These are phyloP conservation scores for Brachionus rubens DNA, from an alignment of 1,140 invertebrate genomes.

Conservation along the genomic window DNA sequence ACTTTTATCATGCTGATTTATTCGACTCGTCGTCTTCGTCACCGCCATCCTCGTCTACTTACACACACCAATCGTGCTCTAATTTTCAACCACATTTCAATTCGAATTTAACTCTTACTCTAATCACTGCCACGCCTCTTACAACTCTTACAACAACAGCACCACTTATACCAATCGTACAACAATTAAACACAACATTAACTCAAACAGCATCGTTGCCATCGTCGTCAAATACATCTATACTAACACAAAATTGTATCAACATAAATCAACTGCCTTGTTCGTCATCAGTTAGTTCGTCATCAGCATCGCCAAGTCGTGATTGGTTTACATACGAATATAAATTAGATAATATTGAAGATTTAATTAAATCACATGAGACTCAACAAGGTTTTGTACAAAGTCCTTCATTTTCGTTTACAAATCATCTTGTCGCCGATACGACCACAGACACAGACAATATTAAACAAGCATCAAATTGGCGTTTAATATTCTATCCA, in stretches of 20 bases:
- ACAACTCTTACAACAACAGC: neutral
- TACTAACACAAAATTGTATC: neutral
- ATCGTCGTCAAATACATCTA: neutral
- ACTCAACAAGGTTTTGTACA: slow-evolving; percentile 36
- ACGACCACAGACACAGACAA: neutral
- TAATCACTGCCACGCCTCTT: neutral
- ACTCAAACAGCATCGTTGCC: neutral
- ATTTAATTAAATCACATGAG: slow-evolving; percentile 4
- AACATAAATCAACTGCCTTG: slow-evolving; percentile 21
- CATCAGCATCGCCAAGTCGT: neutral
- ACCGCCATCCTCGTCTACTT: neutral
- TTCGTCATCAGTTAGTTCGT: slow-evolving; percentile 24
- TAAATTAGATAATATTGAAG: slow-evolving; percentile 7
- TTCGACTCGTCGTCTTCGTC: slow-evolving; percentile 30
- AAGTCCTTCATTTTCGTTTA: slow-evolving; percentile 30
- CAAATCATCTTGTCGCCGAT: neutral
- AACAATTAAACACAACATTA: neutral
- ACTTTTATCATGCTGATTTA: neutral
- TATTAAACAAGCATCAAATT: slow-evolving; percentile 4
- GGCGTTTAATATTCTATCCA: slow-evolving; percentile 39
- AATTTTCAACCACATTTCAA: neutral
- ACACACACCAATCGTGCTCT: neutral
- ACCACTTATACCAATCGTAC: slow-evolving; percentile 11
- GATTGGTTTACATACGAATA: slow-evolving; percentile 45
- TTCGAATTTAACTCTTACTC: neutral